A percentile compares a stretch with the other conserved stretches of the same genome.
Evolutionary conservation across 2,113 vertebrate genomes (phyloP).

Genomic region (Indicator indicator): DNA sequence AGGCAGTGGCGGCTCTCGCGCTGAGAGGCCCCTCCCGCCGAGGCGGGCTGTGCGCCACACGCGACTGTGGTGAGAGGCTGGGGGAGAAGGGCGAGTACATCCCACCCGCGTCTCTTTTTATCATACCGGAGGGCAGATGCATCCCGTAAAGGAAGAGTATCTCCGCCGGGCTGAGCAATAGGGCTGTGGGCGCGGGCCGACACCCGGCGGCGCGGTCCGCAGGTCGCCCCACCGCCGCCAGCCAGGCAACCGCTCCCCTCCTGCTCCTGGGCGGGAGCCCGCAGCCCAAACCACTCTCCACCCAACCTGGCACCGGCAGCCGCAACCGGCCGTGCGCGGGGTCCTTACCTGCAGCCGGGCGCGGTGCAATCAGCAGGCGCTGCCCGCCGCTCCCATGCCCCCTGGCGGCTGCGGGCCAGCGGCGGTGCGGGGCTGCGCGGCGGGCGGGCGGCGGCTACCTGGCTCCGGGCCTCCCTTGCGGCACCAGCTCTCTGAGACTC

Average conservation of each 20-base stretch:
- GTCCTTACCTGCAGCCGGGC: conserved; percentile 36
- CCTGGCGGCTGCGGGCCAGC: not conserved
- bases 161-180: not conserved
- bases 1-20: not conserved
- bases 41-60: not conserved
- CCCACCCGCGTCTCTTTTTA: not conserved
- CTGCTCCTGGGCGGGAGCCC: not conserved
- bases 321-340: no score
- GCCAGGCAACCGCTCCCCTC: not conserved
- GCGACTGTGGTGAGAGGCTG: not conserved
- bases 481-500: not conserved
- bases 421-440: not conserved
- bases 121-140: not conserved
- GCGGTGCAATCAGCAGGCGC: not conserved
- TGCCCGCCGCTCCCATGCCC: not conserved
- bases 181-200: no score
- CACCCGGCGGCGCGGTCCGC: not conserved
- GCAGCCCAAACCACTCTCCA: not conserved
- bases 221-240: not conserved
- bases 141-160: conserved; percentile 19
- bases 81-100: no score
- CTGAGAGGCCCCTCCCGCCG: not conserved
- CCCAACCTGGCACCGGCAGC: not conserved
- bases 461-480: not conserved
- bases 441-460: not conserved